Conservation (phyloP, 2,113 vertebrate species). For the Lophochroa leadbeateri region DNA sequence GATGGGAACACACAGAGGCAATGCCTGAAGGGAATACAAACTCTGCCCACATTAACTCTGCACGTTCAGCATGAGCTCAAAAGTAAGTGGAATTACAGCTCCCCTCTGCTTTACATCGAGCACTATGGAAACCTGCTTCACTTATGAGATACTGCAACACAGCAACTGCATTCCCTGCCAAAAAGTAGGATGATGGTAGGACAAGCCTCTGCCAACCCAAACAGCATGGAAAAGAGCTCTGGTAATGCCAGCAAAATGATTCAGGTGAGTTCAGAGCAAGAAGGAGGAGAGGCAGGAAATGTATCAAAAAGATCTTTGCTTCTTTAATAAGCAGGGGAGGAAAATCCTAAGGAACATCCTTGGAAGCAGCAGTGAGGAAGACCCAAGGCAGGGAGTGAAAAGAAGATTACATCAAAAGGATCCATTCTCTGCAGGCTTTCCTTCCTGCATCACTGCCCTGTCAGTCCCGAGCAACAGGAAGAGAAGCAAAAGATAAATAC, state of each 20-base stretch:
- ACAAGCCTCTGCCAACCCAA: not conserved
- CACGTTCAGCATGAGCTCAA: not conserved
- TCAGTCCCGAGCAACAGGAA: not conserved
- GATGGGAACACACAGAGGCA: not conserved
- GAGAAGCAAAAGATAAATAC: not conserved
- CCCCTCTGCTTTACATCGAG: not conserved
- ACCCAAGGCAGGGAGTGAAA: not conserved
- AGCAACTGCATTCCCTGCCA: not conserved
- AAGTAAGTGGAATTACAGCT: not conserved
- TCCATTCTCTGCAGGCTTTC: not conserved
- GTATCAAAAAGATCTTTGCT: not conserved
- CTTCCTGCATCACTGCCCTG: not conserved
- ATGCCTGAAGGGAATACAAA: not conserved
- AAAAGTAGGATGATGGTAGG: not conserved
- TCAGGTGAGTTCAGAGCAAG: not conserved
- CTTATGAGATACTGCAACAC: not conserved
- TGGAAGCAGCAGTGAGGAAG: not conserved
- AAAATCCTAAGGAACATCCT: not conserved
- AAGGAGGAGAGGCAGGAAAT: not conserved
- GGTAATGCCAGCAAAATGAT: not conserved
- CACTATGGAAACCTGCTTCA: not conserved
- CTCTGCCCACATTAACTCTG: not conserved
- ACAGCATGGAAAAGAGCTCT: not conserved
- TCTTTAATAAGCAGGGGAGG: not conserved
- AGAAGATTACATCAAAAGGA: not conserved